These are phyloP conservation scores for Zaprionus kolodkinae DNA, from an alignment of 1,140 invertebrate species.

Conservation along the genomic window DNA sequence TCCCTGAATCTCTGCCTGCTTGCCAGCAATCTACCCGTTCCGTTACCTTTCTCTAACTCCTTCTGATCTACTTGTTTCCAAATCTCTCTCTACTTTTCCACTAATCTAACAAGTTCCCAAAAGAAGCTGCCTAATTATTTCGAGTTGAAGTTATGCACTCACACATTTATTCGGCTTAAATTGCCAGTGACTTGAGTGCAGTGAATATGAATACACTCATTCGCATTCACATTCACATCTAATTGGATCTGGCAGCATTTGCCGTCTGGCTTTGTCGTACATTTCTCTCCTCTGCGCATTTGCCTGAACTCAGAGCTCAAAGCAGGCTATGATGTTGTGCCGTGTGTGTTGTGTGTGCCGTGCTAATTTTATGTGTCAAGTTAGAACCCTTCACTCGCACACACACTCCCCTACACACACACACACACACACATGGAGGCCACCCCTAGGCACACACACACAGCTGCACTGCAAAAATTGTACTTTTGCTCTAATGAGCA, in stretches of 20 bases:
- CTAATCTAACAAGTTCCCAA: not conserved
- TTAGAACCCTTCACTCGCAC: conserved; percentile 24
- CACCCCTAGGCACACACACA: conserved; percentile 7
- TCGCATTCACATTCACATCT: conserved; percentile 13
- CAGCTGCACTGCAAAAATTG: conserved; percentile 27
- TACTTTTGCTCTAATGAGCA: conserved; percentile 59
- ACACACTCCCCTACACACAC: conserved; percentile 3
- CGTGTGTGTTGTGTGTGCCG: conserved; percentile 10
- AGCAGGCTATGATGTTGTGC: conserved; percentile 2
- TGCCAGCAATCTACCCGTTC: not conserved
- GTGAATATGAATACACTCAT: not conserved
- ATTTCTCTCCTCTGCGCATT: conserved; percentile 25
- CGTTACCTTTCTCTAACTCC: too few relatives aligned
- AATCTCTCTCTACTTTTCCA: not conserved
- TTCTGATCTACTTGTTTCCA: not conserved
- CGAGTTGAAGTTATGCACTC: not conserved
- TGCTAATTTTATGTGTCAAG: conserved; percentile 57
- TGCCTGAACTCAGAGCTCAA: conserved; percentile 35
- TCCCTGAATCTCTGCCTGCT: too few relatives aligned
- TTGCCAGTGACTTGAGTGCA: not conserved
- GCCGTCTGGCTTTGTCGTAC: conserved; percentile 28
- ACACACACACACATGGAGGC: conserved; percentile 3
- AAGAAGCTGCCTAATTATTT: not conserved
- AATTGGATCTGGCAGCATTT: conserved; percentile 47
- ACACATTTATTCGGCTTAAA: not conserved